Evolutionary conservation across 2,888 invertebrate species (phyloP).

Genomic region (Chironomus tentans): DNA sequence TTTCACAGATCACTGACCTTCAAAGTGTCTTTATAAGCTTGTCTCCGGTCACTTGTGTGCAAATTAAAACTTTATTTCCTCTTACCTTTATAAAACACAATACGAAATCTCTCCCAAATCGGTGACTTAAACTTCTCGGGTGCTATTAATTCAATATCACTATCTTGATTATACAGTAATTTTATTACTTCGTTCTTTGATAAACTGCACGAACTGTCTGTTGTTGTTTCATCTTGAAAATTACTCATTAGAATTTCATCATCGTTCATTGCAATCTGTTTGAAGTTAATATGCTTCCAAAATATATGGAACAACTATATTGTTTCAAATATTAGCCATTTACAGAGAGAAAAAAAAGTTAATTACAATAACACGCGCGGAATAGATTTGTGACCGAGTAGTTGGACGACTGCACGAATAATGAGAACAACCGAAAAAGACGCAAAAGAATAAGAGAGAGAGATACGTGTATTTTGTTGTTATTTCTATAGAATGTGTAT

Average conservation of each 20-base stretch:
- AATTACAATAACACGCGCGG: background rate
- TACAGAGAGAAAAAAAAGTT: background rate
- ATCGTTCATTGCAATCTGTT: constrained; percentile 3
- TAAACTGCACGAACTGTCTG: constrained; percentile 6
- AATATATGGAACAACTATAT: background rate
- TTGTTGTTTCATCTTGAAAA: background rate
- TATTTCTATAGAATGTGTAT: background rate
- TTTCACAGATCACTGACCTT: constrained; percentile 25
- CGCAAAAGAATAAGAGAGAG: background rate
- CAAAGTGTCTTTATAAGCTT: background rate
- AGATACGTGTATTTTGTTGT: background rate
- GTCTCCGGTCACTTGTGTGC: background rate
- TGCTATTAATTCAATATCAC: constrained; percentile 1
- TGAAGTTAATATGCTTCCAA: background rate
- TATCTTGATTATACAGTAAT: constrained; percentile 1
- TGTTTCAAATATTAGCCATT: background rate
- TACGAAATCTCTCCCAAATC: constrained; percentile 20
- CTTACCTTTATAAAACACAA: constrained; percentile 19
- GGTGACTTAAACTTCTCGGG: constrained; percentile 23
- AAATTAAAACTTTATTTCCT: background rate
- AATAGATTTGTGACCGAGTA: background rate
- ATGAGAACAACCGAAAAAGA: background rate
- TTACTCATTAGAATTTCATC: constrained; percentile 2
- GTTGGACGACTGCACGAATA: background rate
- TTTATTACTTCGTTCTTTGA: constrained; percentile 21